Evolutionary conservation across 2,797 vertebrate genomes (phyloP), one percentile per base, ranked within the genome.

Genomic region (Arremon aurantiirostris): DNA sequence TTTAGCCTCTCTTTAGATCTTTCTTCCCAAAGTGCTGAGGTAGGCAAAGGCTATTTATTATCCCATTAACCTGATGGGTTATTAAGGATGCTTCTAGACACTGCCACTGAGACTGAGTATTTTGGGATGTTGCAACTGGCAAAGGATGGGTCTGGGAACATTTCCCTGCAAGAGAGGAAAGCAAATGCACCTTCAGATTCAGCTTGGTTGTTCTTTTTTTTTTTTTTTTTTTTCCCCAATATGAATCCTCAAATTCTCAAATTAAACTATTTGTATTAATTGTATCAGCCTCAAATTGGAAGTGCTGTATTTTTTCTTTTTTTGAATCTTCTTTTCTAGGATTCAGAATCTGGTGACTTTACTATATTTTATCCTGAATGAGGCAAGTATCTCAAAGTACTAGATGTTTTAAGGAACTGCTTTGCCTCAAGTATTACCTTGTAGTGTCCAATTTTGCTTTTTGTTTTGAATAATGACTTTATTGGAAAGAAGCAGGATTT

Each of bases 41-140:
- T 15, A 30, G 24, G 22, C 9, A 71, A 35, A 27, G 7, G 4
- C 12, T 75, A 0, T 46, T 68, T 75, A 3, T 60, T 71, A 26
- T 28, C 24, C 14, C 4, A 2, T 49, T 86, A 61, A 46, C 2
- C 37, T 82, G 12, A 8, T 21, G 8, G 35, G 22, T 5, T 82
- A 8, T 30, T 82, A 42, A 32, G 52, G 46, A 32, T 53, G 22
- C 12, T 79, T 37, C 21, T 20, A 49, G 37, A 32, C 27, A 11
- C 9, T 24, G 10, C 24, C 46, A 34, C 46, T 0, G 0, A 56
- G 23, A n/a, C n/a, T 0, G 3, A 49, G 14, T 19, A 11, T 28
- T 14, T 0, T 2, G 19, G 19, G 27, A 42, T 47, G 7, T 22
- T 66, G 32, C 32, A 53, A 1, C 57, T 72, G 42, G 14, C 30